These are phyloP conservation scores for Melieria picta DNA, from an alignment of 2,888 invertebrate genomes.

Conservation along the genomic window DNA sequence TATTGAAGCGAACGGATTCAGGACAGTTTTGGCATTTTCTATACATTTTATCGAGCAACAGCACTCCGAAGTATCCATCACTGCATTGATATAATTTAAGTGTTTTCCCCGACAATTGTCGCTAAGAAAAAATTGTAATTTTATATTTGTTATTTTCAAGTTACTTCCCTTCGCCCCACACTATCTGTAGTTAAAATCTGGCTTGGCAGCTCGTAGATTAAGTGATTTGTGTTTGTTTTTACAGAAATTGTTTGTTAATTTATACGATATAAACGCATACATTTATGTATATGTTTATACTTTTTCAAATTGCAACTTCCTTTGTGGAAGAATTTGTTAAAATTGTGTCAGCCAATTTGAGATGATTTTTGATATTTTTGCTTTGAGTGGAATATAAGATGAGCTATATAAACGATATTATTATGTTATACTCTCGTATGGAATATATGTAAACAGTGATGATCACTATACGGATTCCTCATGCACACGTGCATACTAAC, in stretches of 20 bases:
- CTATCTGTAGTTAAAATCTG: constrained; percentile 27
- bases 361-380: neutral
- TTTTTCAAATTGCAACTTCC: neutral
- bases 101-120: neutral
- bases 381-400: neutral
- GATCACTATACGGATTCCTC: constrained; percentile 3
- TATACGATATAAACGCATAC: neutral
- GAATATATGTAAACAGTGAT: neutral
- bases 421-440: constrained; percentile 1
- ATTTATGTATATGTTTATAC: neutral
- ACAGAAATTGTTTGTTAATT: constrained; percentile 4
- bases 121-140: neutral
- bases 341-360: neutral
- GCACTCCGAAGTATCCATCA: neutral
- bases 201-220: constrained; percentile 34
- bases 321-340: neutral
- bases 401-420: constrained; percentile 11
- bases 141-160: neutral
- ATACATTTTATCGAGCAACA: neutral
- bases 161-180: neutral
- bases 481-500: constrained; percentile 18
- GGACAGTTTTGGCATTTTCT: constrained; percentile 19
- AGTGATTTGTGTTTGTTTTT: constrained; percentile 30
- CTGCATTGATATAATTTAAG: neutral
- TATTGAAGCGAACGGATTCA: constrained; percentile 6